phyloP scores from a whole-genome alignment of 30 jellyfish, hydroid and myxozoan species.

The Haliclystus octoradiatus region DNA sequence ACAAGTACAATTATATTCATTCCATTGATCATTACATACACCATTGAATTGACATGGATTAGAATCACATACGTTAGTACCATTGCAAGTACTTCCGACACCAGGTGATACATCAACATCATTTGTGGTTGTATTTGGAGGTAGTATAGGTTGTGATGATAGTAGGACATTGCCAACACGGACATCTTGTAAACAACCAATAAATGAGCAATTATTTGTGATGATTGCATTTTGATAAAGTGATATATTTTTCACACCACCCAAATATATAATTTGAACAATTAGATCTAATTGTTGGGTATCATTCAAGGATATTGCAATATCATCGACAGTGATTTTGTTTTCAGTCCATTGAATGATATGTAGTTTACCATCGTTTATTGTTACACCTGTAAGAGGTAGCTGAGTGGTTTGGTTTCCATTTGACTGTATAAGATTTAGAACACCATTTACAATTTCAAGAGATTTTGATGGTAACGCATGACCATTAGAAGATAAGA shows the following conservation, averaged over 20 bases:
- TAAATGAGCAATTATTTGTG: conserved; percentile 6
- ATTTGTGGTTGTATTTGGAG: background rate
- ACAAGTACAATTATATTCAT: conserved; percentile 44
- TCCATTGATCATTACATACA: conserved; percentile 50
- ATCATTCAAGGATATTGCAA: too few species aligned
- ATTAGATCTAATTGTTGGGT: too few species aligned
- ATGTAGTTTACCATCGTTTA: conserved; percentile 46
- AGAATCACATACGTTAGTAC: conserved; percentile 36
- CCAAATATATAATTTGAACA: conserved; percentile 16
- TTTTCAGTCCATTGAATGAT: conserved; percentile 7
- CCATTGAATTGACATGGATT: conserved; percentile 52
- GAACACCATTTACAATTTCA: too few species aligned
- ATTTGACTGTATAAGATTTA: too few species aligned
- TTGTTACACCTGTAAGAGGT: background rate
- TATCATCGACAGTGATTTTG: conserved; percentile 10
- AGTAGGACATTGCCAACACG: conserved; percentile 7
- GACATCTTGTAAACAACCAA: conserved; percentile 55
- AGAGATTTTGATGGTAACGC: too few species aligned
- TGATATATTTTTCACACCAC: conserved; percentile 23
- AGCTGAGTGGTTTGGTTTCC: too few species aligned
- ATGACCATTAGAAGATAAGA: too few species aligned
- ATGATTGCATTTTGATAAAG: conserved; percentile 8
- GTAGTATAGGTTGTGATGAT: background rate
- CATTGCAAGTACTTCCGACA: too few species aligned
- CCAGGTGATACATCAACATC: background rate